phyloP scores from a whole-genome alignment of 2,888 invertebrate species.

The Liposcelis brunnea region DNA sequence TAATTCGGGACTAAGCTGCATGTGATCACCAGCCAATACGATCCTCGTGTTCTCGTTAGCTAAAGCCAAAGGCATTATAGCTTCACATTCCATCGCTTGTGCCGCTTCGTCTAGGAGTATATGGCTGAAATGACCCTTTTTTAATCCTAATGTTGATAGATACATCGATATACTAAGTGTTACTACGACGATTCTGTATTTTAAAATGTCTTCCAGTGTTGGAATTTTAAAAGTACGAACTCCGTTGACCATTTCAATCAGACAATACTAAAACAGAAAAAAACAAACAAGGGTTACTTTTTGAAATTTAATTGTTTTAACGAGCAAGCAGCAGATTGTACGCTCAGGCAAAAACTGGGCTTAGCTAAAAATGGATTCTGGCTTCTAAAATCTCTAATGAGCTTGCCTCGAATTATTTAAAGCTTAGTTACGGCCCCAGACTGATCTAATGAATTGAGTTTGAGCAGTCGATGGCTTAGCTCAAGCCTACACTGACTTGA shows the following conservation, averaged over 20 bases:
- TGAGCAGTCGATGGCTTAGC: no score
- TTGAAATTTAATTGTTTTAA: no score
- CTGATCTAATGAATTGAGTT: no score
- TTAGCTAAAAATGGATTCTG: no score
- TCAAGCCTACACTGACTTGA: no score
- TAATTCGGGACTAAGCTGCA: slow-evolving; percentile 65
- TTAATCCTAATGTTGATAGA: slow-evolving; percentile 46
- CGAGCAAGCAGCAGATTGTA: no score
- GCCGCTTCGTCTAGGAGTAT: slow-evolving; percentile 76
- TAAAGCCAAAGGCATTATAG: slow-evolving; percentile 58
- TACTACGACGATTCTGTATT: slow-evolving; percentile 55
- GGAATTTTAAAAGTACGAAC: slow-evolving; percentile 47
- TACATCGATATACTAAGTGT: slow-evolving; percentile 64
- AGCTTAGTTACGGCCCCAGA: no score
- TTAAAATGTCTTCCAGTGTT: slow-evolving; percentile 47
- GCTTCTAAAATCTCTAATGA: no score
- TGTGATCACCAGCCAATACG: slow-evolving; percentile 70
- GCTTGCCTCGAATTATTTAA: no score
- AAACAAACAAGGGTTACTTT: no score
- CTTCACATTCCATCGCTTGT: slow-evolving; percentile 73
- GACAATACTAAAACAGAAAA: slow-evolving; percentile 43
- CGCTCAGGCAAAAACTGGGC: no score
- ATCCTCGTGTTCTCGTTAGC: slow-evolving; percentile 54
- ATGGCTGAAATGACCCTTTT: slow-evolving; percentile 56
- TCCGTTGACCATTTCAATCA: slow-evolving; percentile 39